Percentiles rank a stretch among this genome's conserved stretches.
phyloP scores from a whole-genome alignment of 2,888 invertebrate species.

The Netelia virgata region DNA sequence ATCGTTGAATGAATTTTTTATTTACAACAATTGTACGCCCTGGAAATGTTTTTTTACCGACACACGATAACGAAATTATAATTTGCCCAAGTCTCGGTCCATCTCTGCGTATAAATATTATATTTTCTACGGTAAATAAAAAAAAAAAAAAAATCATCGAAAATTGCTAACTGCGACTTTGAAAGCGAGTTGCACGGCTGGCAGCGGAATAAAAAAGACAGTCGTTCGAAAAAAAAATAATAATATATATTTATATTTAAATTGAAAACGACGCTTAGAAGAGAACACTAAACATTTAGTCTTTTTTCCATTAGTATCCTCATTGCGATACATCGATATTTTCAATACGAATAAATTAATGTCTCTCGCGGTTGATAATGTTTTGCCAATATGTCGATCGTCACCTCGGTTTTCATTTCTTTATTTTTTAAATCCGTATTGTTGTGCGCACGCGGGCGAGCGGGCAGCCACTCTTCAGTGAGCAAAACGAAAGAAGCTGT shows the following conservation, averaged over 20 bases:
- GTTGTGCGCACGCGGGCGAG: slow-evolving; percentile 41
- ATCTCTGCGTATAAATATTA: slow-evolving; percentile 39
- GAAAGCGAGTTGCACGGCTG: slow-evolving; percentile 3
- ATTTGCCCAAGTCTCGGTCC: not conserved
- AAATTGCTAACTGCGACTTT: not conserved
- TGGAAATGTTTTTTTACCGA: no score
- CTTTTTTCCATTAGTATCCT: slow-evolving; percentile 37
- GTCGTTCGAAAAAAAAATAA: slow-evolving; percentile 21
- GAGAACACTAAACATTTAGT: slow-evolving; percentile 59
- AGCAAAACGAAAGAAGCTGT: slow-evolving; percentile 7
- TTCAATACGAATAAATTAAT: slow-evolving; percentile 52
- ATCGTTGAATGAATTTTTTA: not conserved
- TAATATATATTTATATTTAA: slow-evolving; percentile 2
- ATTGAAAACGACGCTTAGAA: slow-evolving; percentile 45
- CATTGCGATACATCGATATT: slow-evolving; percentile 46
- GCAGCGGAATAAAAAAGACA: slow-evolving; percentile 1
- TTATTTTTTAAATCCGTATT: slow-evolving; percentile 26
- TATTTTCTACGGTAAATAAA: slow-evolving; percentile 33
- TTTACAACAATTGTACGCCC: not conserved
- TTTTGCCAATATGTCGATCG: slow-evolving; percentile 17
- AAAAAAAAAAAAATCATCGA: slow-evolving; percentile 31
- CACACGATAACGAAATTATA: no score
- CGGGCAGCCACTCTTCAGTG: slow-evolving; percentile 16
- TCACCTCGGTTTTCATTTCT: not conserved
- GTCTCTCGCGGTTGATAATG: slow-evolving; percentile 39